Evolutionary conservation across 1,140 invertebrate genomes (phyloP).

Genomic region (Brachionus rotundiformis): DNA sequence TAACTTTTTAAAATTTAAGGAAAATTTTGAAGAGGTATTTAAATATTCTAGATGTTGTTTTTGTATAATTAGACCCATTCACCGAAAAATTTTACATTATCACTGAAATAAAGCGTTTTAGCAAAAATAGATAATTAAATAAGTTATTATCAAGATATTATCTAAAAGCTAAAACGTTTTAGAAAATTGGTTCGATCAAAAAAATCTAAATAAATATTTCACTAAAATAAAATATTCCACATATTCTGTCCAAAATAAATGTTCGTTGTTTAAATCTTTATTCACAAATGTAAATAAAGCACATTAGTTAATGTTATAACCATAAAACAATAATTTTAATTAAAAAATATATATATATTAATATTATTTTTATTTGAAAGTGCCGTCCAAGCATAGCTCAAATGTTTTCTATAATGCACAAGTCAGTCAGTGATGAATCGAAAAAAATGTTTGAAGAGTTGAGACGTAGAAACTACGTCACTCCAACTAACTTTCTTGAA

Average conservation of each 20-base stretch:
- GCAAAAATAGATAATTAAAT: too few relatives aligned
- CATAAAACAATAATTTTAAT: neutral
- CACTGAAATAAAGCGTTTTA: neutral
- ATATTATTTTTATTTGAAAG: slow-evolving; percentile 1
- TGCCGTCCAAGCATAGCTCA: slow-evolving; percentile 68
- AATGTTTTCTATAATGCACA: slow-evolving; percentile 77
- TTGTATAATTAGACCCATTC: neutral
- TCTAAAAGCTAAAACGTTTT: neutral
- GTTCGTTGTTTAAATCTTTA: neutral
- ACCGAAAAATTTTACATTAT: neutral
- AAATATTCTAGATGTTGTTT: slow-evolving; percentile 6
- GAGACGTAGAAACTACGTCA: slow-evolving; percentile 80
- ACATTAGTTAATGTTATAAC: neutral
- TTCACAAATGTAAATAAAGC: neutral
- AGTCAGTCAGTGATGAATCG: slow-evolving; percentile 71
- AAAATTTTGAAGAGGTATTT: neutral
- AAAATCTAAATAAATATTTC: too few relatives aligned
- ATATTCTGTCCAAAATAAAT: neutral
- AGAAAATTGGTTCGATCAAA: neutral
- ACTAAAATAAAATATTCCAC: neutral
- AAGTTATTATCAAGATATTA: neutral
- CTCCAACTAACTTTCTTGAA: slow-evolving; percentile 80
- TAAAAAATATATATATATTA: neutral
- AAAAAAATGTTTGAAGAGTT: slow-evolving; percentile 74
- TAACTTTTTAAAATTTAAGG: neutral